These are phyloP conservation scores for Ariolimax columbianus DNA, from an alignment of 2,888 invertebrate species.

Conservation along the genomic window DNA sequence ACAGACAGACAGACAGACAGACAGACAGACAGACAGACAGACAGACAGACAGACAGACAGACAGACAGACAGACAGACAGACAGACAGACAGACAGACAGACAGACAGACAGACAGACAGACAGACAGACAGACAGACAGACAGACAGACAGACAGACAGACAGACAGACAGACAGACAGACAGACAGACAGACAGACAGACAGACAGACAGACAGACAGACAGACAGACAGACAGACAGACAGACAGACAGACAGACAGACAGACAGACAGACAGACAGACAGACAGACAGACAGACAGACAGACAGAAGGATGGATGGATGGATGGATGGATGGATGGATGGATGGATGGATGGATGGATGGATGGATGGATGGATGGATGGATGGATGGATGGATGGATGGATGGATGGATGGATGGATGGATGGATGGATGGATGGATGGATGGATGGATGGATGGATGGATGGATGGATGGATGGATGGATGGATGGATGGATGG, in stretches of 20 bases:
- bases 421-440: constrained; percentile 9
- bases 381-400: neutral
- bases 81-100: neutral
- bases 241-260: constrained; percentile 7
- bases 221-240: neutral
- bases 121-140: neutral
- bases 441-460: constrained; percentile 1
- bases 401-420: constrained; percentile 19
- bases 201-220: neutral
- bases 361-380: neutral
- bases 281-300: constrained; percentile 1
- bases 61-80: neutral
- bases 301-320: neutral
- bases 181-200: neutral
- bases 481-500: neutral
- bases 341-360: constrained; percentile 3
- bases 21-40: neutral
- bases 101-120: neutral
- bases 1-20: neutral
- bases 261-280: constrained; percentile 14
- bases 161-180: neutral
- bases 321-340: constrained; percentile 3
- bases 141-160: neutral
- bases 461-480: neutral
- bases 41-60: neutral